Conservation (phyloP, 2,113 vertebrate species). For the Barnardius zonarius region DNA sequence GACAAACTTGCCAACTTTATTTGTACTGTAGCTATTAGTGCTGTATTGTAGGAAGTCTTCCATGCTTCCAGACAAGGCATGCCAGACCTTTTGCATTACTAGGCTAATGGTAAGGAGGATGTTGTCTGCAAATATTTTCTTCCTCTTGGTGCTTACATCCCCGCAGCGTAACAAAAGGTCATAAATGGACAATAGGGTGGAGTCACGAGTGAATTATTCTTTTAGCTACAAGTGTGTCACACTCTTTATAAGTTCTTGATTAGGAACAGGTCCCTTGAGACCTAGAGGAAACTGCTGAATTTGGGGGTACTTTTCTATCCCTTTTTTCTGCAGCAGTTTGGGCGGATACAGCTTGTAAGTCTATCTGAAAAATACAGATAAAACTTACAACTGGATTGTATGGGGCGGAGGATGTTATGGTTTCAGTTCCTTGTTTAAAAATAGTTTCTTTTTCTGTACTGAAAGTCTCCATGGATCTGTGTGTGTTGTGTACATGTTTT, state of each 20-base stretch:
- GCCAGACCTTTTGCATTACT: not conserved
- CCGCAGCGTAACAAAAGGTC: not conserved
- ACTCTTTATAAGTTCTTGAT: not conserved
- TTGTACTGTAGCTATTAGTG: not conserved
- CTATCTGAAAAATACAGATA: not conserved
- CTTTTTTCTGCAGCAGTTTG: not conserved
- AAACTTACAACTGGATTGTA: not conserved
- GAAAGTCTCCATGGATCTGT: not conserved
- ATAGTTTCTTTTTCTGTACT: not conserved
- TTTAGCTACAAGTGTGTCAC: not conserved
- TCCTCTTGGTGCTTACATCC: not conserved
- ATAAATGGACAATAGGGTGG: not conserved
- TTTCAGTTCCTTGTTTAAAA: constrained; percentile 3
- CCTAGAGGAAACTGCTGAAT: not conserved
- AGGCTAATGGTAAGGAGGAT: not conserved
- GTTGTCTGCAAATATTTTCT: not conserved
- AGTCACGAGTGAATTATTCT: not conserved
- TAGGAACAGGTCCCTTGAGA: not conserved
- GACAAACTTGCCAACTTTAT: not conserved
- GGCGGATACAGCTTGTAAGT: not conserved
- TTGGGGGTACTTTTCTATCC: not conserved
- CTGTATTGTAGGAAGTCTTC: not conserved
- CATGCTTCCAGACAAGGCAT: not conserved
- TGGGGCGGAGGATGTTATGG: not conserved
- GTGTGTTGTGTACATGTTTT: not conserved